A percentile compares a stretch with the other conserved stretches of the same genome.
These are phyloP conservation scores for Aplysia californica DNA, from an alignment of 1,140 invertebrate genomes.

Conservation along the genomic window DNA sequence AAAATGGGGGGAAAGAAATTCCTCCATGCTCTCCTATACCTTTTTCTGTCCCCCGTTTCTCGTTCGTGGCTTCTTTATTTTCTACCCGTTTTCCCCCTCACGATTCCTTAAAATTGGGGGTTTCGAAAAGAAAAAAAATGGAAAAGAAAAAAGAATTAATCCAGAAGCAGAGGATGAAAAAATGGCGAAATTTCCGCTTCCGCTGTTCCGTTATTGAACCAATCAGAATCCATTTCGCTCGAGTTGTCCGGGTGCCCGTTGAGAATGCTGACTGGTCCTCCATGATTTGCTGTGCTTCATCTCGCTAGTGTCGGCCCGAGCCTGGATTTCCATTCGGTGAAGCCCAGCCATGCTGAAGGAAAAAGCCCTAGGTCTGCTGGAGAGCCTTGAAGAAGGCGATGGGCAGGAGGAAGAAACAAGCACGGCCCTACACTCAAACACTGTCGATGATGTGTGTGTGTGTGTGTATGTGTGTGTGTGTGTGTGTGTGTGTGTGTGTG, in stretches of 20 bases:
- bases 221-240: slow-evolving; percentile 20
- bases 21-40: too few relatives aligned
- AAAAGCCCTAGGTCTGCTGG: not conserved
- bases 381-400: not conserved
- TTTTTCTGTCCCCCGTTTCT: too few relatives aligned
- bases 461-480: not conserved
- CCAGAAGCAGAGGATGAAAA: not conserved
- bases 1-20: too few relatives aligned
- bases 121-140: too few relatives aligned
- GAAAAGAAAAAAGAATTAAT: too few relatives aligned
- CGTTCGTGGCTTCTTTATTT: too few relatives aligned
- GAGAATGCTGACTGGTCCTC: not conserved
- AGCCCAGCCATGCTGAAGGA: not conserved
- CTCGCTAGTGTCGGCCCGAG: not conserved
- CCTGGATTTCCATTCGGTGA: slow-evolving; percentile 1
- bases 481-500: not conserved
- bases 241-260: not conserved
- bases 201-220: slow-evolving; percentile 13
- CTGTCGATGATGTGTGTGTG: too few relatives aligned
- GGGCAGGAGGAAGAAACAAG: not conserved
- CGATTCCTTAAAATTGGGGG: too few relatives aligned
- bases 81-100: too few relatives aligned
- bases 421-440: not conserved
- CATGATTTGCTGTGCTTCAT: not conserved
- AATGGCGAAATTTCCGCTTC: slow-evolving; percentile 15